A percentile compares a stretch with the other conserved stretches of the same genome.
Evolutionary conservation across 1,140 invertebrate genomes (phyloP).

Genomic region (Pseudobourletiella spinata): DNA sequence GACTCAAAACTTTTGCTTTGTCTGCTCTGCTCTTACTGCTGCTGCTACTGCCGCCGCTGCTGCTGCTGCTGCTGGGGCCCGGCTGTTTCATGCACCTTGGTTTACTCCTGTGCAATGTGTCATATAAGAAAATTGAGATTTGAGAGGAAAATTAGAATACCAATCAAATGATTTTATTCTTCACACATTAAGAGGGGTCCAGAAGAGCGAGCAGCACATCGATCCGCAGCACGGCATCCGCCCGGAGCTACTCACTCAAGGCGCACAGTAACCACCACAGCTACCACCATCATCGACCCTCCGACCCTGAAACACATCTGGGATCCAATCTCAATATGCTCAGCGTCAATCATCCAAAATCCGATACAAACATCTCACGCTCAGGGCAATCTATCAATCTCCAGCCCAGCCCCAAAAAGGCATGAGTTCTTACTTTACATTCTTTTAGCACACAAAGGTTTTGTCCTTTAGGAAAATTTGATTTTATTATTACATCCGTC

Average conservation of each 20-base stretch:
- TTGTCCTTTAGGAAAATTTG: too few relatives aligned
- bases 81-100: too few relatives aligned
- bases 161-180: too few relatives aligned
- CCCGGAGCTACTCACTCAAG: conserved; percentile 30
- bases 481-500: too few relatives aligned
- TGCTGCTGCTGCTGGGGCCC: too few relatives aligned
- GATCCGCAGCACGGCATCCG: conserved; percentile 27
- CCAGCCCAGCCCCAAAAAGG: conserved; percentile 24
- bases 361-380: conserved; percentile 11
- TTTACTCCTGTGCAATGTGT: too few relatives aligned
- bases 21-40: too few relatives aligned
- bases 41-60: too few relatives aligned
- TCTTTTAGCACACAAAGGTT: too few relatives aligned
- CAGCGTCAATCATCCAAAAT: conserved; percentile 5
- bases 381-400: conserved; percentile 4
- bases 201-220: conserved; percentile 33
- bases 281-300: conserved; percentile 30
- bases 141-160: too few relatives aligned
- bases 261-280: conserved; percentile 24
- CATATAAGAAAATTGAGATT: too few relatives aligned
- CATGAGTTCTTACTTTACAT: conserved; percentile 14
- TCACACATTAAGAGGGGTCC: conserved; percentile 14
- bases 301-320: conserved; percentile 16
- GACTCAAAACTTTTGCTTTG: too few relatives aligned
- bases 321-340: conserved; percentile 10